phyloP scores from a whole-genome alignment of 2,888 invertebrate species.

The Tupiocoris notatus region DNA sequence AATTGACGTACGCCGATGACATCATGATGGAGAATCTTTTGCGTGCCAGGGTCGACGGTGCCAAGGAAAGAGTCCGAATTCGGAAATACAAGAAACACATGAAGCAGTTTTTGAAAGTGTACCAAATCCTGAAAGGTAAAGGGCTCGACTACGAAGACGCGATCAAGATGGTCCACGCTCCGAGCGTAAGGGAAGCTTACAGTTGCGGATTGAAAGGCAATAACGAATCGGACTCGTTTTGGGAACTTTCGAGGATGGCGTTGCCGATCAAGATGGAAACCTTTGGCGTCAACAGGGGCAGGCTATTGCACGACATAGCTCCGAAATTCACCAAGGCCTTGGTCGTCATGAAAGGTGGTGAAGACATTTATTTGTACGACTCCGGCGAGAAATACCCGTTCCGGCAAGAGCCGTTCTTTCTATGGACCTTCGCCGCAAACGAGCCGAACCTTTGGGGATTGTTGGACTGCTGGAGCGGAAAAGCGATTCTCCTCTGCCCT shows the following conservation, averaged over 20 bases:
- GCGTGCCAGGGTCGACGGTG: constrained; percentile 15
- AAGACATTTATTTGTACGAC: constrained; percentile 22
- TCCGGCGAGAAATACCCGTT: constrained; percentile 16
- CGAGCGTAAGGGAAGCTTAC: constrained; percentile 17
- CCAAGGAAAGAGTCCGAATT: constrained; percentile 16
- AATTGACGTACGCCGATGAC: constrained; percentile 9
- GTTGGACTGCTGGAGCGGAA: constrained; percentile 28
- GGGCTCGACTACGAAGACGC: constrained; percentile 20
- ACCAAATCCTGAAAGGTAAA: constrained; percentile 9
- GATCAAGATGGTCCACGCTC: neutral
- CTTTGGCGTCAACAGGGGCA: constrained; percentile 24
- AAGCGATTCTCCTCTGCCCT: neutral
- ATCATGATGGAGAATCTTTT: constrained; percentile 21
- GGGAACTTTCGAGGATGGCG: constrained; percentile 6
- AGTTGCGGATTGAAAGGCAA: constrained; percentile 1
- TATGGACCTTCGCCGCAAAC: constrained; percentile 90
- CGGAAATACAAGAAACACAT: constrained; percentile 26
- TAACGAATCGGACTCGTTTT: constrained; percentile 4
- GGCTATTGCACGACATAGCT: constrained; percentile 7
- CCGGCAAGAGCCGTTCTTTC: constrained; percentile 88
- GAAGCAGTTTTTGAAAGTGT: constrained; percentile 30
- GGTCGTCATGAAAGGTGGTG: constrained; percentile 31
- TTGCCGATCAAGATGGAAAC: constrained; percentile 36
- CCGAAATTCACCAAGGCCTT: constrained; percentile 15
- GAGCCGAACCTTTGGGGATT: constrained; percentile 62